Evolutionary conservation across 92 coral and sea anemone genomes (phyloP), one percentile per base, ranked within the genome.

Genomic region (Muricea muricata): DNA sequence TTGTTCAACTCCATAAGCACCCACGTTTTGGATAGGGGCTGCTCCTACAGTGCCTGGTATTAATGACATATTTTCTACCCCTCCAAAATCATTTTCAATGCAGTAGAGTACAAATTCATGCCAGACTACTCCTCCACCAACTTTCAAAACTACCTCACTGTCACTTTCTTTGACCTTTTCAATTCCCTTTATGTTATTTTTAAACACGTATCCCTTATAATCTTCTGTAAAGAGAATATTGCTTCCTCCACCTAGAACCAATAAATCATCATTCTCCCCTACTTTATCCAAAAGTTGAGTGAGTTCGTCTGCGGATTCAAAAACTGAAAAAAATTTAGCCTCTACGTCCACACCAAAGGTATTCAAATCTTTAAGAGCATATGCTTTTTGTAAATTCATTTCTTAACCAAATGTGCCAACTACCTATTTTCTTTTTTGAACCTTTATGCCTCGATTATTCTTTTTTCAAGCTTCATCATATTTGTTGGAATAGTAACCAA

Each of bases 1-100:
- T 60, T 24, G 68, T 30, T 60, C 68, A 9, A 60, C 68, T 24
- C 68, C 68, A 30, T 60, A 60, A 25, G 68, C 68, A 24, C 68
- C 68, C 6, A 60, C 13, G 15, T 60, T 60, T 29, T 60, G 68
- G 13, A 60, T 60, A 6, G 68, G 68, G 10, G 68, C 68, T 25
- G 68, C 68, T 3, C 68, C 68, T 3, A 60, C 68, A 1, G 34
- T 25, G 1, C 68, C 68, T 1, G 68, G 68, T 3, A 60, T 60
- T 14, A 60, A 60, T 60, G 68, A 24, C 33, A 60, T 3, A 24
- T 60, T 60, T 60, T 60, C 34, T 6, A 60, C 17, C 6, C 68
- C 68, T 4, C 34, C 34, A 6, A 24, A 30, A 3, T 60, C 1
- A 24, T 60, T 24, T 0, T 24, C 34, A 6, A 60, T 24, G 7